Base-by-base conservation (phyloP, 2,888 invertebrate genomes). In the Exocentrus adspersus region DNA sequence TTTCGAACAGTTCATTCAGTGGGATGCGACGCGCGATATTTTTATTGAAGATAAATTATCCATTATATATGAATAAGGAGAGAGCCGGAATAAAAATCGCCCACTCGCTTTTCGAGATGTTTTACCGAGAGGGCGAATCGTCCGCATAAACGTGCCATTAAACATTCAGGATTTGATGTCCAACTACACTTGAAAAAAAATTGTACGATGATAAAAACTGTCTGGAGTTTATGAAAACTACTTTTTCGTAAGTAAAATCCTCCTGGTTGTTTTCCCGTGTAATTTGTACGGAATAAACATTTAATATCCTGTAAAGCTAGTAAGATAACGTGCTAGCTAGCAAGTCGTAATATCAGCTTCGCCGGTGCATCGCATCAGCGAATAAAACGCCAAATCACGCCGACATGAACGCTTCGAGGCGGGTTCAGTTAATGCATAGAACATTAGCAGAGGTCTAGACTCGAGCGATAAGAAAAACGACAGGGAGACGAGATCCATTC, bases 401-500 rank as follows among this genome's bases (percentile, higher is more conserved):
- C 51, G n/a, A 50, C 46, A 32, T 43, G 62, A 41, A 20, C 51
- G 12, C 61, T 68, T 63, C 48, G 28, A 61, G 64, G 62, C 60
- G 62, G 63, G n/a, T 43, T 45, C 64, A 58, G 62, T 57, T 69
- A 60, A 65, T 63, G 71, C 58, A 54, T 65, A 57, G 52, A 66
- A 62, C 70, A 68, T 70, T 70, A 64, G 53, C 66, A 60, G 60
- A 56, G 64, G 70, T 70, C 70, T 70, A 68, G 70, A 70, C 68
- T 61, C 60, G 57, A 58, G 14, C 42, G 54, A 70, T 65, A 69
- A 69, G 58, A 58, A 69, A 65, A 69, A 67, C 63, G 65, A 53
- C 60, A 45, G 60, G 51, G 7, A 24, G 24, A 46, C 17, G 21
- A 20, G 42, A 52, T 57, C 64, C 57, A 16, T 17, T 7, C 42